Conservation (phyloP, 2,113 vertebrate species). For the Synchiropus splendidus region DNA sequence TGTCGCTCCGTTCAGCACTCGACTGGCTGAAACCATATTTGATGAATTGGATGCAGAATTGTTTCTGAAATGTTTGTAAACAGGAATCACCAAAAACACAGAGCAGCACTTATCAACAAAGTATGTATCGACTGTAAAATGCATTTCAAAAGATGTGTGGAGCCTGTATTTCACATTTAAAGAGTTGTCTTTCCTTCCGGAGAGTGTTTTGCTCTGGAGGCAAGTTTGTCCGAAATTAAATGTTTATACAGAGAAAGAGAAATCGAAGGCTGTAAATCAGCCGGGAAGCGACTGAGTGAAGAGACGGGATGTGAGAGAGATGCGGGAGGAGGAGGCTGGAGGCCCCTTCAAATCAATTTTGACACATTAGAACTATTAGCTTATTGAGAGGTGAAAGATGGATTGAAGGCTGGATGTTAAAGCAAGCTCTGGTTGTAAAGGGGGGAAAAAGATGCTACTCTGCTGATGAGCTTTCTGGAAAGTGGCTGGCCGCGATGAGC, state of each 20-base stretch:
- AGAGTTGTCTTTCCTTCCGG: too few relatives aligned
- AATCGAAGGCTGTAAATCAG: slow-evolving; percentile 74
- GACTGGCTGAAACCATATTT: too few relatives aligned
- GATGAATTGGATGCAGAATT: too few relatives aligned
- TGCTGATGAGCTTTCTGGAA: slow-evolving; percentile 23
- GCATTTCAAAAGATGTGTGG: too few relatives aligned
- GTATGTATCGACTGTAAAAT: too few relatives aligned
- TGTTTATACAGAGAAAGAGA: slow-evolving; percentile 61
- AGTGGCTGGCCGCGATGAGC: slow-evolving; percentile 10
- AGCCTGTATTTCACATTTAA: too few relatives aligned
- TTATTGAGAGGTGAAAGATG: slow-evolving; percentile 75
- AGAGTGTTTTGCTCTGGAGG: slow-evolving; percentile 1
- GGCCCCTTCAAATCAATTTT: slow-evolving; percentile 84
- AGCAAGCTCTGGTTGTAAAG: slow-evolving; percentile 36
- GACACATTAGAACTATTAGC: slow-evolving; percentile 92
- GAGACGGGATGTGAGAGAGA: slow-evolving; percentile 23
- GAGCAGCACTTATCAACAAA: too few relatives aligned
- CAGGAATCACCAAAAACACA: too few relatives aligned
- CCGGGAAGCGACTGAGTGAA: slow-evolving; percentile 17
- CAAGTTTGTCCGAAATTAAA: slow-evolving; percentile 42
- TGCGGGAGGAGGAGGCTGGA: slow-evolving; percentile 21
- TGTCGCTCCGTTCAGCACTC: too few relatives aligned
- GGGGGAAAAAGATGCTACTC: slow-evolving; percentile 15
- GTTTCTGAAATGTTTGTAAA: too few relatives aligned
- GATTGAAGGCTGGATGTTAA: slow-evolving; percentile 50